phyloP scores from a whole-genome alignment of 2,113 vertebrate genomes.

The Leptosomus discolor region DNA sequence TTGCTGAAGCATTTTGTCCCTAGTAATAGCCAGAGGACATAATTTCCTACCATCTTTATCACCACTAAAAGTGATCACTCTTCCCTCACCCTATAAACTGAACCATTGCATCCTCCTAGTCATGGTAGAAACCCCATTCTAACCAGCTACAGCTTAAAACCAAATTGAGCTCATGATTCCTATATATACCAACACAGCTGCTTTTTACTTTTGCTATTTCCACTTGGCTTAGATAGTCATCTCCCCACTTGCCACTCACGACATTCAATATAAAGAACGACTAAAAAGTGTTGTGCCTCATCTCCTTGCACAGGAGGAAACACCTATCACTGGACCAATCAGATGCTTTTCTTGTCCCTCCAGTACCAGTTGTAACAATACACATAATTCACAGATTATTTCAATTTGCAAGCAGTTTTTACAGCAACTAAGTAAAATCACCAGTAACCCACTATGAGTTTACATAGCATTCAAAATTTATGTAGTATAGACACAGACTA shows the following conservation, averaged over 20 bases:
- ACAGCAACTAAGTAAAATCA: neutral
- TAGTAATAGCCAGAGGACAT: neutral
- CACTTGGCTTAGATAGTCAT: neutral
- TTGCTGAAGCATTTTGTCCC: neutral
- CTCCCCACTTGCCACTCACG: neutral
- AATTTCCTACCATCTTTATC: neutral
- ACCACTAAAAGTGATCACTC: neutral
- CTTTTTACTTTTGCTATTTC: neutral
- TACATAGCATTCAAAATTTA: neutral
- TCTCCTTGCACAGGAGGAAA: neutral
- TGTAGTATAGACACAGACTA: neutral
- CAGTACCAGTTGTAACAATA: neutral
- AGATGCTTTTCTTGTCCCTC: neutral
- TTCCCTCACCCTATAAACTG: neutral
- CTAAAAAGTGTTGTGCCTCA: neutral
- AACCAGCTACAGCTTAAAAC: neutral
- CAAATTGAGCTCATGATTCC: neutral
- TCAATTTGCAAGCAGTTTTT: neutral
- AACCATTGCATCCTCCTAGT: neutral
- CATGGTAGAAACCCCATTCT: neutral
- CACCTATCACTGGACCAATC: rapidly evolving
- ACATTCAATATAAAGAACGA: neutral
- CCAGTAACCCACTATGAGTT: neutral
- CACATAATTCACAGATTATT: neutral
- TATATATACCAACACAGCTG: neutral